A percentile compares a stretch with the other conserved stretches of the same genome.
Evolutionary conservation across 2,113 vertebrate species (phyloP).

Genomic region (Engraulis encrasicolus): DNA sequence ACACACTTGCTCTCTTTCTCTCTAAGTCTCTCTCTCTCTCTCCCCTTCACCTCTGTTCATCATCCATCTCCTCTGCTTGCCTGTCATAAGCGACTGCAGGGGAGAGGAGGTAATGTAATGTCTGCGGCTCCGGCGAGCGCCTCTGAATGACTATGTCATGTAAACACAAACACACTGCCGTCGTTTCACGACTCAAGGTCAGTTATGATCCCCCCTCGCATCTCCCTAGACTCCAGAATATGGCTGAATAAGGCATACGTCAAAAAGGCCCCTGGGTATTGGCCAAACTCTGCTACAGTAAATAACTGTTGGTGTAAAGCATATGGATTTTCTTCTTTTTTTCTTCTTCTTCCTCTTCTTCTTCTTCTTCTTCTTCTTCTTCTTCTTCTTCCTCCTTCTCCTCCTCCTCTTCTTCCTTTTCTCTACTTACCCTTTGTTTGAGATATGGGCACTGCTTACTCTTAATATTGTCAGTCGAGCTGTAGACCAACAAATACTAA

Average conservation of each 20-base stretch:
- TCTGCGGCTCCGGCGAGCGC: slow-evolving; percentile 47
- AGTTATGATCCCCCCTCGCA: background rate
- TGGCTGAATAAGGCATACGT: background rate
- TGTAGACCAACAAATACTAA: background rate
- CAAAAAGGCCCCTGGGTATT: background rate
- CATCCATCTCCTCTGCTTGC: background rate
- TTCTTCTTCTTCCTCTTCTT: too few relatives aligned
- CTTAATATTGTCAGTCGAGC: background rate
- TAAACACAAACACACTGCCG: slow-evolving; percentile 15
- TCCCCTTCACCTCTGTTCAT: background rate
- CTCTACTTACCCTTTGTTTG: too few relatives aligned
- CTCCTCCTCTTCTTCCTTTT: too few relatives aligned
- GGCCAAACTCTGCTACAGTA: background rate
- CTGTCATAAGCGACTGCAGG: background rate
- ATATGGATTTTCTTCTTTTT: too few relatives aligned
- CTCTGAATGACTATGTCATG: slow-evolving; percentile 1
- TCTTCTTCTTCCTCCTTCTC: too few relatives aligned
- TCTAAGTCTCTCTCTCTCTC: slow-evolving; percentile 33
- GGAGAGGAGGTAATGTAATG: slow-evolving; percentile 53
- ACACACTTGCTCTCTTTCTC: slow-evolving; percentile 29
- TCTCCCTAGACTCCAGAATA: background rate
- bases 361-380: too few relatives aligned
- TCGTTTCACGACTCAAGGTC: background rate
- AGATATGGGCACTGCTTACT: too few relatives aligned
- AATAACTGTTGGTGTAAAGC: background rate